Evolutionary conservation across 2,113 vertebrate genomes (phyloP).

Genomic region (Pseudopodoces humilis): DNA sequence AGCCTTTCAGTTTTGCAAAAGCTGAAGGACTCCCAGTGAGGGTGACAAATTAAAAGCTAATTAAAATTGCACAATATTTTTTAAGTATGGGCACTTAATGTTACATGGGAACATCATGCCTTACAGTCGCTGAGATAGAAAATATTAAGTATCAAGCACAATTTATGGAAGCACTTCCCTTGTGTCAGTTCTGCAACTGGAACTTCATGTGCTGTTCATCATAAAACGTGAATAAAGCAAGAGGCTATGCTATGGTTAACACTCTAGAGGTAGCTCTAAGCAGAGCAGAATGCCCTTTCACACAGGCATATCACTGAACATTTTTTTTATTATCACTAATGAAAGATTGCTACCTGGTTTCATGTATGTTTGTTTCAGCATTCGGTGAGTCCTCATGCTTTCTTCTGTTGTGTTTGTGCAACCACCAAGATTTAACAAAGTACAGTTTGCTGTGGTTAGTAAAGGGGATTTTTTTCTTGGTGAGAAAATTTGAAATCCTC

Average conservation of each 20-base stretch:
- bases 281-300: background rate
- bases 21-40: background rate
- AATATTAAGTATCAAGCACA: background rate
- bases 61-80: background rate
- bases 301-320: rapidly evolving
- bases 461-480: background rate
- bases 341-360: background rate
- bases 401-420: background rate
- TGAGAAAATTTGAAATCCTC: background rate
- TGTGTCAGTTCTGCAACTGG: background rate
- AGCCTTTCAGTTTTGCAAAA: background rate
- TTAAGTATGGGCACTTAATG: background rate
- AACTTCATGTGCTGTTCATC: background rate
- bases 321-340: background rate
- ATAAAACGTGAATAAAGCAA: background rate
- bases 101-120: background rate
- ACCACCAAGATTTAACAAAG: background rate
- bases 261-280: background rate
- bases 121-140: background rate
- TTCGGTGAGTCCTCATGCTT: background rate
- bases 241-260: background rate
- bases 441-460: background rate
- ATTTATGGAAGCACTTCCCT: background rate
- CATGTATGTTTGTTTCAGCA: background rate
- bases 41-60: background rate